Percentiles rank a stretch among this genome's conserved stretches.
These are phyloP conservation scores for Drosophila greeni DNA, from an alignment of 2,888 invertebrate genomes.

Conservation along the genomic window DNA sequence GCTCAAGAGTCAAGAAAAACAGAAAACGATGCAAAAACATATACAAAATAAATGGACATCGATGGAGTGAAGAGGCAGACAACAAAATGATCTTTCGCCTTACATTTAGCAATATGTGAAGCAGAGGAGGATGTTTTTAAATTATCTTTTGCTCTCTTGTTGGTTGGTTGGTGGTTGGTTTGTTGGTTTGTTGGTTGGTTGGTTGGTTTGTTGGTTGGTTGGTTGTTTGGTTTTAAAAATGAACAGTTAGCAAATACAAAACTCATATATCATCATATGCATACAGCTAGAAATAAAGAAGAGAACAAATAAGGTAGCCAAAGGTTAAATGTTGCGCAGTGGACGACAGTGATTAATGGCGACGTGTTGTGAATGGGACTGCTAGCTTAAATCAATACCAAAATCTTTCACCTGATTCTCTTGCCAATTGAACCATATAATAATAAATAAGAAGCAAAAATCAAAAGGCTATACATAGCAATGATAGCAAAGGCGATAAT, in stretches of 20 bases:
- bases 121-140: slow-evolving; percentile 30
- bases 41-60: slow-evolving; percentile 6
- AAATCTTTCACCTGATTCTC: slow-evolving; percentile 12
- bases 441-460: slow-evolving; percentile 11
- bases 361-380: slow-evolving; percentile 12
- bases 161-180: slow-evolving; percentile 34
- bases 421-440: slow-evolving; percentile 14
- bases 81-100: slow-evolving; percentile 43
- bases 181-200: slow-evolving; percentile 45
- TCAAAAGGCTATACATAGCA: slow-evolving; percentile 24
- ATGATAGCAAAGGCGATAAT: slow-evolving; percentile 38
- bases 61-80: slow-evolving; percentile 23
- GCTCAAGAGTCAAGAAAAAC: slow-evolving; percentile 3
- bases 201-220: slow-evolving; percentile 36
- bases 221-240: slow-evolving; percentile 56
- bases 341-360: slow-evolving; percentile 19
- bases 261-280: slow-evolving; percentile 69
- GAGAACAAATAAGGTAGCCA: slow-evolving; percentile 54
- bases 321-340: slow-evolving; percentile 12
- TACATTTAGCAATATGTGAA: slow-evolving; percentile 53
- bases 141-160: slow-evolving; percentile 58
- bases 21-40: slow-evolving; percentile 4
- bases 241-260: slow-evolving; percentile 66
- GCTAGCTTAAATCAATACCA: slow-evolving; percentile 9
- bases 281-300: slow-evolving; percentile 74